Conservation (phyloP, 2,797 vertebrate genomes). For the Brachyrhaphis roseni region DNA sequence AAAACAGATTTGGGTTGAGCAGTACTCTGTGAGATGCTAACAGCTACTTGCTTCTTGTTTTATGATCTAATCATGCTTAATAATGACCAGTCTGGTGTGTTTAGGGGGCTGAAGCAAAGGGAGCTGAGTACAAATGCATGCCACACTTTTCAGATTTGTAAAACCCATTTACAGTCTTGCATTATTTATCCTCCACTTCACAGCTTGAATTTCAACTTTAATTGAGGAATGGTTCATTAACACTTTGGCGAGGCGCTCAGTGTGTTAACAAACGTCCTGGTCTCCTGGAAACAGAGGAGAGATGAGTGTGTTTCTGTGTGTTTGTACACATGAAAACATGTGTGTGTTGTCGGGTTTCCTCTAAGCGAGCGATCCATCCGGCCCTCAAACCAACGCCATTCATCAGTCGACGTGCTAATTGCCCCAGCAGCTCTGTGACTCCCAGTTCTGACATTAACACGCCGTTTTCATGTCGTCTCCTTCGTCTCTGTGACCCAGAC, state of each 20-base stretch:
- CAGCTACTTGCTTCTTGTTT: no score
- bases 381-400: conserved; percentile 49
- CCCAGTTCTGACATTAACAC: conserved; percentile 27
- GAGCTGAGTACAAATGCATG: background rate
- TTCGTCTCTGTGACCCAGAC: background rate
- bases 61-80: background rate
- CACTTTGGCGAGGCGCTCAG: background rate
- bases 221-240: background rate
- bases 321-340: background rate
- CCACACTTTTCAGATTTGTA: background rate
- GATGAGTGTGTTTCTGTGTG: conserved; percentile 44
- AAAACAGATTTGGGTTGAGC: background rate
- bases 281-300: background rate
- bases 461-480: conserved; percentile 2
- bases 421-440: conserved; percentile 45
- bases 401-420: conserved; percentile 64
- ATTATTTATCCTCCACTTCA: background rate
- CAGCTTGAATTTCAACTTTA: background rate
- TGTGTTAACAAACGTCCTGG: background rate
- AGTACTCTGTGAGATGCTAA: background rate
- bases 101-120: background rate
- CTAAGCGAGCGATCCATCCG: conserved; percentile 28
- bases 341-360: conserved; percentile 52
- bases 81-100: background rate
- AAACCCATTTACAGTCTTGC: background rate